These are phyloP conservation scores for Etheostoma cragini DNA, from an alignment of 2,113 vertebrate genomes.

Conservation along the genomic window DNA sequence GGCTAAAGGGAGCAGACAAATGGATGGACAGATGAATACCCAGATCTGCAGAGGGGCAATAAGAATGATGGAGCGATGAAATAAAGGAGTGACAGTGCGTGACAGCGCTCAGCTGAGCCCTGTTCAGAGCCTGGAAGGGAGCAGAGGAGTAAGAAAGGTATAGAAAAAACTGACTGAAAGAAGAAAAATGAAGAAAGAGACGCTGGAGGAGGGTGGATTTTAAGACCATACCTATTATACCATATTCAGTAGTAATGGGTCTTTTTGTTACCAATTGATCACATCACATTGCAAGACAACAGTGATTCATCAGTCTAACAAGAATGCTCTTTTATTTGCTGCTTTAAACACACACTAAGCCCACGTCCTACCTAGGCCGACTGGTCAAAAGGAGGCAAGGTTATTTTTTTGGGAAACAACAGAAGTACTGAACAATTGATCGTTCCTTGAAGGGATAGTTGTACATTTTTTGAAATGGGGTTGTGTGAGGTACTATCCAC, in stretches of 20 bases:
- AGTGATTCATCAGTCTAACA: constrained; percentile 33
- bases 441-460: neutral
- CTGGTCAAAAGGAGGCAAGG: neutral
- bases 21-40: constrained; percentile 73
- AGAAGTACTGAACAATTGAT: constrained; percentile 2
- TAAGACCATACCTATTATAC: neutral
- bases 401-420: constrained; percentile 9
- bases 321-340: constrained; percentile 10
- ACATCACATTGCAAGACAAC: constrained; percentile 7
- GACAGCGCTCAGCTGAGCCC: constrained; percentile 69
- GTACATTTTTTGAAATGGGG: no score
- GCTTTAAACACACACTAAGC: constrained; percentile 49
- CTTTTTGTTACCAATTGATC: constrained; percentile 26
- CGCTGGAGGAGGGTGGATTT: constrained; percentile 10
- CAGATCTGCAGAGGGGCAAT: constrained; percentile 64
- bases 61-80: constrained; percentile 71
- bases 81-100: constrained; percentile 73
- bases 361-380: neutral
- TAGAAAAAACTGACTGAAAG: constrained; percentile 17
- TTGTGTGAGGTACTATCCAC: no score
- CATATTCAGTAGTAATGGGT: constrained; percentile 8
- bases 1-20: constrained; percentile 74
- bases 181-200: constrained; percentile 8
- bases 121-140: constrained; percentile 30
- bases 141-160: neutral